Conservation (phyloP, 1,140 invertebrate genomes). For the Andrena cerasifolii region DNA sequence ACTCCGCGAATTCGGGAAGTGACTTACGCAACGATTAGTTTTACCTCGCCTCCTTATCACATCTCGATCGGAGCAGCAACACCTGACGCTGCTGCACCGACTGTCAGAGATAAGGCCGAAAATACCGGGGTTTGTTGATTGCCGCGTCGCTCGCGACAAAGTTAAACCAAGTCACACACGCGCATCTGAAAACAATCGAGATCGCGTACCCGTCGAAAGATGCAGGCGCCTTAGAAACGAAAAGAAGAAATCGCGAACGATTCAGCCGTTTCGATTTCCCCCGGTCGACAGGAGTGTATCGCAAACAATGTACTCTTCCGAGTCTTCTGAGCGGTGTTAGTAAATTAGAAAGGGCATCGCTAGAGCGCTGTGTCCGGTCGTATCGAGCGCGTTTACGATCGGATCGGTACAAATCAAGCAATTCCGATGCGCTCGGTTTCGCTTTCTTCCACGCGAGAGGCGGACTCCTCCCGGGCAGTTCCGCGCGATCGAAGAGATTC, state of each 20-base stretch:
- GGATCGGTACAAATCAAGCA: background rate
- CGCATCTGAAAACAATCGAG: background rate
- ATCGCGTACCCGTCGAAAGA: background rate
- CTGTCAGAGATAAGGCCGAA: background rate
- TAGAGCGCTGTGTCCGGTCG: background rate
- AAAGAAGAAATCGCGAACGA: too few species aligned
- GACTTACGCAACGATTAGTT: conserved; percentile 3
- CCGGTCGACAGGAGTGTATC: too few species aligned
- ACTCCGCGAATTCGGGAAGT: background rate
- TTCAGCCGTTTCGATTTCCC: too few species aligned
- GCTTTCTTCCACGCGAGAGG: conserved; percentile 1
- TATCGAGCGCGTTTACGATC: background rate
- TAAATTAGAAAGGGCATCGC: background rate
- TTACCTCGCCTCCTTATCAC: conserved; percentile 1
- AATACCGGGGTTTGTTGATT: background rate
- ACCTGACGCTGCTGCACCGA: background rate
- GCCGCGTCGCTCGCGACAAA: background rate
- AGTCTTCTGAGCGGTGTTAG: too few species aligned
- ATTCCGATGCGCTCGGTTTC: conserved; percentile 15
- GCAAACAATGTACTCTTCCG: too few species aligned
- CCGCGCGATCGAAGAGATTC: conserved; percentile 48
- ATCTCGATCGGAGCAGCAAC: background rate
- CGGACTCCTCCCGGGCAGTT: background rate
- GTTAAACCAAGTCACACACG: background rate
- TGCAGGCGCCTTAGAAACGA: too few species aligned